Evolutionary conservation across 2,888 invertebrate genomes (phyloP).

Genomic region (Aleiodes leptofemur): DNA sequence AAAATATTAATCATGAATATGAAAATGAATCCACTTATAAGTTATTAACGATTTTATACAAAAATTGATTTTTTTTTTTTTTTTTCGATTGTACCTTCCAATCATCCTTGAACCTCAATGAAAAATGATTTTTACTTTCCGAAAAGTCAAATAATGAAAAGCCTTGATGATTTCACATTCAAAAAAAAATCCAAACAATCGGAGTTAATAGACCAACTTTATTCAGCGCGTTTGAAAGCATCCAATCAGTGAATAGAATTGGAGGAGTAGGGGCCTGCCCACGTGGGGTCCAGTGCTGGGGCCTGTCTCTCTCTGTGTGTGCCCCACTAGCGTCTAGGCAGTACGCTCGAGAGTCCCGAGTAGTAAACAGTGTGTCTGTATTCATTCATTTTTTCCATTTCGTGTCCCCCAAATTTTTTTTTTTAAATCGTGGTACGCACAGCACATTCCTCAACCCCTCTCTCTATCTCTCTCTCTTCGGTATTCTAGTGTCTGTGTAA

Average conservation of each 20-base stretch:
- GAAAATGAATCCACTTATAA: too few relatives aligned
- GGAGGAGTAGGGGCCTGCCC: constrained; percentile 28
- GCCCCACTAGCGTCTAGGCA: constrained; percentile 11
- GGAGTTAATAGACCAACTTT: neutral
- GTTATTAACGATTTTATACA: neutral
- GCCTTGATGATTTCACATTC: neutral
- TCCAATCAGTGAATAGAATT: neutral
- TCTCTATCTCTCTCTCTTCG: too few relatives aligned
- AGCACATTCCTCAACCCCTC: too few relatives aligned
- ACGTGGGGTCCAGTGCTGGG: constrained; percentile 34
- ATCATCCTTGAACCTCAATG: too few relatives aligned
- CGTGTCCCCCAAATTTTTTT: too few relatives aligned
- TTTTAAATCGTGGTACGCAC: too few relatives aligned
- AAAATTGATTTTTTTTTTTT: neutral
- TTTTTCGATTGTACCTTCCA: too few relatives aligned
- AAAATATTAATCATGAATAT: too few relatives aligned
- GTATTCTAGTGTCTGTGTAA: neutral
- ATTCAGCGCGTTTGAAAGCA: neutral
- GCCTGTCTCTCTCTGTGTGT: neutral
- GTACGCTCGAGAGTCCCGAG: neutral
- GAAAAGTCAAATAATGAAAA: neutral
- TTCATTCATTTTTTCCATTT: too few relatives aligned
- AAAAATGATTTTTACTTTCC: neutral
- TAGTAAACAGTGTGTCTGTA: neutral
- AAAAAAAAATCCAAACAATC: neutral